A percentile compares a stretch with the other conserved stretches of the same genome.
These are phyloP conservation scores for Pedicia rivosa DNA, from an alignment of 2,888 invertebrate genomes.

Conservation along the genomic window DNA sequence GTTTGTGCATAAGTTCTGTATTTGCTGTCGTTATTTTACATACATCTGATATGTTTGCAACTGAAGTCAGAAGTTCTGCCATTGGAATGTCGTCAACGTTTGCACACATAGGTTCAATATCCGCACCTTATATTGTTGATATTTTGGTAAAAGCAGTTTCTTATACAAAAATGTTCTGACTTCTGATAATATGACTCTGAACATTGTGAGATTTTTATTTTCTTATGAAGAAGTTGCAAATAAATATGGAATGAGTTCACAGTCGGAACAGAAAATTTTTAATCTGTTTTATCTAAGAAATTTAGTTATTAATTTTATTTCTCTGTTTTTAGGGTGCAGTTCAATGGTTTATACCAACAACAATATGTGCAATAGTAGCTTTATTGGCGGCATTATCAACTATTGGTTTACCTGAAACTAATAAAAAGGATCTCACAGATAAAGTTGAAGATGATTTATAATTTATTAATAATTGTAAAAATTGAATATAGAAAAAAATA, in stretches of 20 bases:
- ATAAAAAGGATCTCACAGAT: no score
- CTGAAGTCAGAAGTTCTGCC: conserved; percentile 30
- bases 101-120: conserved; percentile 31
- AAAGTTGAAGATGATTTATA: no score
- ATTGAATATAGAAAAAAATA: no score
- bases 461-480: no score
- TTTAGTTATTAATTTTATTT: no score
- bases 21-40: conserved; percentile 32
- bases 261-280: no score
- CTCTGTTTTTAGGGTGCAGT: conserved; percentile 6
- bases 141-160: conserved; percentile 23
- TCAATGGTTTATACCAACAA: conserved; percentile 28
- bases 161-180: no score
- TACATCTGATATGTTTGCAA: conserved; percentile 34
- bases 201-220: no score
- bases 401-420: conserved; percentile 35
- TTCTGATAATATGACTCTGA: no score
- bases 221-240: no score
- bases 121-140: conserved; percentile 31
- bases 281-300: no score
- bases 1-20: conserved; percentile 28
- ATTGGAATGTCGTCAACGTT: conserved; percentile 30
- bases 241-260: no score
- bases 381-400: conserved; percentile 27
- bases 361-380: conserved; percentile 30